Percentiles rank a stretch among this genome's conserved stretches.
phyloP scores from a whole-genome alignment of 2,888 invertebrate genomes.

The Cotesia congregata region DNA sequence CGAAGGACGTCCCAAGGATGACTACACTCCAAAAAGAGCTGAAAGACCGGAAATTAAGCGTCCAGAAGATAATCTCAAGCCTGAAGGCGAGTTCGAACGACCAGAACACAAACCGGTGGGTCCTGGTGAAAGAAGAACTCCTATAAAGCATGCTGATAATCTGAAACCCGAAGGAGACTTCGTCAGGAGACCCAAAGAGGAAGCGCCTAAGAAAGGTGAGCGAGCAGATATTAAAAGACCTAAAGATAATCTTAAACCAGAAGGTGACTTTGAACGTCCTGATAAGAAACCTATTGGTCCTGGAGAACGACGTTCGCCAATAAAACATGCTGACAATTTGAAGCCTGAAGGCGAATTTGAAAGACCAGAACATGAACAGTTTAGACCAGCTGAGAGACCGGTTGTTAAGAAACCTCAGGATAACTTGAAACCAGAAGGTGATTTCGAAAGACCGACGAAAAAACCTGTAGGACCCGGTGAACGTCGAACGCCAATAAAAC shows the following conservation, averaged over 20 bases:
- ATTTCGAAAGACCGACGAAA: constrained; percentile 58
- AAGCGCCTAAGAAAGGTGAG: constrained; percentile 59
- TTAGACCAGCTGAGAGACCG: constrained; percentile 72
- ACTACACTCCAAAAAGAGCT: constrained; percentile 40
- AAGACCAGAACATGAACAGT: constrained; percentile 53
- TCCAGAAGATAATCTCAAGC: constrained; percentile 56
- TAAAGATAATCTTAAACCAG: constrained; percentile 72
- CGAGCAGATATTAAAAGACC: constrained; percentile 66
- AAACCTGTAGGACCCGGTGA: constrained; percentile 71
- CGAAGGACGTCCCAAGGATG: constrained; percentile 59
- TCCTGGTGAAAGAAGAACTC: constrained; percentile 71
- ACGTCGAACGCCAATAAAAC: constrained; percentile 72
- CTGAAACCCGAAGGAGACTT: constrained; percentile 72
- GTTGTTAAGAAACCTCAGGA: constrained; percentile 72
- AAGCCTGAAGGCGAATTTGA: constrained; percentile 72
- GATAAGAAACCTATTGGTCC: constrained; percentile 71
- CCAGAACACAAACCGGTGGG: constrained; percentile 67
- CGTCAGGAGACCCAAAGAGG: constrained; percentile 68
- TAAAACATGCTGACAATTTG: constrained; percentile 74
- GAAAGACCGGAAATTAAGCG: constrained; percentile 50
- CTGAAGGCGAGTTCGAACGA: constrained; percentile 72
- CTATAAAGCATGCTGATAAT: constrained; percentile 74
- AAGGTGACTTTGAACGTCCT: constrained; percentile 73
- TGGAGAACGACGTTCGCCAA: constrained; percentile 70
- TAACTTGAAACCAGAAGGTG: constrained; percentile 65